Evolutionary conservation across 2,888 invertebrate species (phyloP).

Genomic region (Gastrophysa polygoni): DNA sequence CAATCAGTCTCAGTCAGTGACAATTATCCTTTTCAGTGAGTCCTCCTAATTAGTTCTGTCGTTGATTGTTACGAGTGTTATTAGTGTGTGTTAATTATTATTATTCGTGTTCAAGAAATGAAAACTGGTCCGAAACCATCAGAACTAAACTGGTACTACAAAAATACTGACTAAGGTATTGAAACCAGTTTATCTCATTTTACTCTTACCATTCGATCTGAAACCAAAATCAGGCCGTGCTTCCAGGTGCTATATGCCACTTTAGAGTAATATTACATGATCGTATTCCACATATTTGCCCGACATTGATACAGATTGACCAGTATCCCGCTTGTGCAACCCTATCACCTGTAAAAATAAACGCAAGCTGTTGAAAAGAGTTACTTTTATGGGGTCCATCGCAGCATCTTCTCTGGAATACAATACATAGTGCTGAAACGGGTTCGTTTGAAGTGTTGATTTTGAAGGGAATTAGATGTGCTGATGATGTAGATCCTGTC

Average conservation of each 20-base stretch:
- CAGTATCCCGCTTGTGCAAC: constrained; percentile 13
- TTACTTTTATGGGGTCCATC: constrained; percentile 31
- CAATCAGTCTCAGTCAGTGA: no score
- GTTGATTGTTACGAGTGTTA: no score
- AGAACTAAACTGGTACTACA: no score
- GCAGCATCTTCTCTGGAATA: constrained; percentile 20
- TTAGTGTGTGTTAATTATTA: no score
- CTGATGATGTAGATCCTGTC: neutral
- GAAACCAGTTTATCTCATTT: no score
- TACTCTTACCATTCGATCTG: neutral
- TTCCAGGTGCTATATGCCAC: constrained; percentile 11
- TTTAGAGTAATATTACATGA: constrained; percentile 10
- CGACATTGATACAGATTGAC: neutral
- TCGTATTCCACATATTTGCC: neutral
- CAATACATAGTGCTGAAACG: neutral
- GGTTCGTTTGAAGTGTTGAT: neutral
- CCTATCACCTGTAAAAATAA: constrained; percentile 45
- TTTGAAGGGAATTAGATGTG: neutral
- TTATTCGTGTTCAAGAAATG: no score
- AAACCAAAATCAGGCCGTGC: neutral
- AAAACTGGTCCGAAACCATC: no score
- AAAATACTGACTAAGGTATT: no score
- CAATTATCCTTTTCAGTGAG: no score
- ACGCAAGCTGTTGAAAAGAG: constrained; percentile 42
- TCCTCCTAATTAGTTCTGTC: no score